A percentile compares a stretch with the other conserved stretches of the same genome.
These are phyloP conservation scores for Carcina quercana DNA, from an alignment of 2,888 invertebrate species.

Conservation along the genomic window DNA sequence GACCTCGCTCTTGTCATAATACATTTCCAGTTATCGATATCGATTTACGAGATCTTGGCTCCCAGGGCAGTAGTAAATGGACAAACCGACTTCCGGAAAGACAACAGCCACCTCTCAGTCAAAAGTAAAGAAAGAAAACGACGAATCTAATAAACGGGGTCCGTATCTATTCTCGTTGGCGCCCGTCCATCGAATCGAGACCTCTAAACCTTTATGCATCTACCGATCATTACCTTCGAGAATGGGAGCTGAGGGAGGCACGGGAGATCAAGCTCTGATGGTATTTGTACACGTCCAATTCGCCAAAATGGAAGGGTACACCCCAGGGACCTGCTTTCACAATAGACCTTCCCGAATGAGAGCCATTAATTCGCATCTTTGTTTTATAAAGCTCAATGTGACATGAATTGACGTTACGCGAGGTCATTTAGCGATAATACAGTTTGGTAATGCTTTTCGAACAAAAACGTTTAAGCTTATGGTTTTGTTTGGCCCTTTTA, in stretches of 20 bases:
- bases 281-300: slow-evolving; percentile 61
- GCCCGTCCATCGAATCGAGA: slow-evolving; percentile 47
- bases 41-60: slow-evolving; percentile 34
- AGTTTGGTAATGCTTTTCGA: slow-evolving; percentile 35
- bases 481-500: slow-evolving; percentile 8
- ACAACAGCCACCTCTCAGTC: slow-evolving; percentile 59
- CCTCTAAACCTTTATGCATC: slow-evolving; percentile 32
- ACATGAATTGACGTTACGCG: slow-evolving; percentile 60
- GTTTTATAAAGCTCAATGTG: slow-evolving; percentile 67
- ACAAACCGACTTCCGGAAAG: slow-evolving; percentile 55
- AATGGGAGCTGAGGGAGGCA: slow-evolving; percentile 39
- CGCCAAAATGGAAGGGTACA: slow-evolving; percentile 66
- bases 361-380: slow-evolving; percentile 71
- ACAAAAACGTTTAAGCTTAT: slow-evolving; percentile 27
- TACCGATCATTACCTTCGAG: slow-evolving; percentile 37
- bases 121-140: slow-evolving; percentile 67
- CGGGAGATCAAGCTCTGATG: slow-evolving; percentile 43
- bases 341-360: slow-evolving; percentile 67
- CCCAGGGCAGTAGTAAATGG: slow-evolving; percentile 40
- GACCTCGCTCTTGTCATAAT: too few species aligned
- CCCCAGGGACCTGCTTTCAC: slow-evolving; percentile 61
- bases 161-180: slow-evolving; percentile 63
- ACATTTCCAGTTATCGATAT: slow-evolving; percentile 15
- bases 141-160: slow-evolving; percentile 67
- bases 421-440: slow-evolving; percentile 59